Percentiles rank a stretch among this genome's conserved stretches.
Evolutionary conservation across 1,140 invertebrate species (phyloP).

Genomic region (Drosophila sp.): DNA sequence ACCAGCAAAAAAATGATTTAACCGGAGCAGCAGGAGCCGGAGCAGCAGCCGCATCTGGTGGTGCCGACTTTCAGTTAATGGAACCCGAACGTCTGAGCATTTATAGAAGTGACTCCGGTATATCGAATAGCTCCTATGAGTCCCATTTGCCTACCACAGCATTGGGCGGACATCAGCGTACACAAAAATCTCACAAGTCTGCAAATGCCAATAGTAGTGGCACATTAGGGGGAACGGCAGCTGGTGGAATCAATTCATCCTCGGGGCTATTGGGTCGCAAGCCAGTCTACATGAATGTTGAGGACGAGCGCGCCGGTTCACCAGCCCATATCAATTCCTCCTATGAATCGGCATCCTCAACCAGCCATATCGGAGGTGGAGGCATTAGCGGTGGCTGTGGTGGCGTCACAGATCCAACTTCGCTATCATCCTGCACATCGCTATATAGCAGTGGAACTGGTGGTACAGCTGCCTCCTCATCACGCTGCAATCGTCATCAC

Average conservation of each 20-base stretch:
- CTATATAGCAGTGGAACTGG: conserved; percentile 58
- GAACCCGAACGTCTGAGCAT: conserved; percentile 78
- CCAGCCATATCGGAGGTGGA: conserved; percentile 15
- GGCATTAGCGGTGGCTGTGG: conserved; percentile 17
- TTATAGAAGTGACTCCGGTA: conserved; percentile 82
- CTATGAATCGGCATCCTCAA: conserved; percentile 64
- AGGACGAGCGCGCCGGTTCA: conserved; percentile 52
- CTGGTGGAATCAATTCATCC: conserved; percentile 13
- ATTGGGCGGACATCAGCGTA: conserved; percentile 3
- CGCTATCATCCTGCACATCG: conserved; percentile 52
- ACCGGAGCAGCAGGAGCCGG: conserved; percentile 16
- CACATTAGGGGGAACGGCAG: conserved; percentile 14
- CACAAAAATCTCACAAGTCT: conserved; percentile 33
- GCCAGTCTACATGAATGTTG: conserved; percentile 64
- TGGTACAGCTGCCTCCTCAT: conserved; percentile 28
- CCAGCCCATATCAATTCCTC: conserved; percentile 59
- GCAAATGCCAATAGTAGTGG: not conserved
- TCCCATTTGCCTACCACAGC: conserved; percentile 52
- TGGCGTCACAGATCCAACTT: conserved; percentile 51
- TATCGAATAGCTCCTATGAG: conserved; percentile 81
- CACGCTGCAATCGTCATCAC: conserved; percentile 58
- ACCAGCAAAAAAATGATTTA: conserved; percentile 73
- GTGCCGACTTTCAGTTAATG: conserved; percentile 62
- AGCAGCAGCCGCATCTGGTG: conserved; percentile 11
- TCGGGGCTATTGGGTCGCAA: conserved; percentile 36